Evolutionary conservation across 2,113 vertebrate species (phyloP), one percentile per base, ranked within the genome.

Genomic region (Trinectes maculatus): DNA sequence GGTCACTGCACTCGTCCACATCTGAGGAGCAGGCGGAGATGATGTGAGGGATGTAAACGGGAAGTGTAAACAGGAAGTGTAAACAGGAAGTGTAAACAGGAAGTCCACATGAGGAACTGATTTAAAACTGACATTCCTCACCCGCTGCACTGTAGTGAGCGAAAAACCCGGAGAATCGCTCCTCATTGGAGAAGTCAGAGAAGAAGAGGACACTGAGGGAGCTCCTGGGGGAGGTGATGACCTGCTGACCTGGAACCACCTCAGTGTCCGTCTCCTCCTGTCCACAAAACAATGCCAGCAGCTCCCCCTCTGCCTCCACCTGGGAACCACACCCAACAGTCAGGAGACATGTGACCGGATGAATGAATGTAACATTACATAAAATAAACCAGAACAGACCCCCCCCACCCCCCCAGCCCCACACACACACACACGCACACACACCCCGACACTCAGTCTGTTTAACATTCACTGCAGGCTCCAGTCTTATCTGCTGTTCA

Each of bases 101-200:
- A n/a, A n/a, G n/a, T n/a, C n/a, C n/a, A n/a, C n/a, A n/a, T n/a
- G n/a, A n/a, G n/a, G n/a, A n/a, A n/a, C n/a, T n/a, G n/a, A n/a
- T n/a, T n/a, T n/a, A n/a, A n/a, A n/a, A n/a, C n/a, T n/a, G n/a
- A n/a, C n/a, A n/a, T n/a, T n/a, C n/a, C 95, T 94, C 89, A 99
- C 97, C 98, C 31, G 93, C 87, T 0, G 96, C 95, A 0, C 93
- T 93, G 85, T 96, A 99, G 82, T 99, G 96, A 3, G 95, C 96
- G 11, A 93, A 88, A 3, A 99, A 99, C 9, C 98, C 98, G 0
- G 94, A 94, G 91, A 93, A 96, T 9, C 93, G 90, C 28, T 98
- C 96, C 84, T 98, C 96, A 0, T 99, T 95, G 74, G 98, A 99
- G 90, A 98, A 99, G 89, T 99, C 98, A 0, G 97, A 97, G 56